Evolutionary conservation across 2,888 invertebrate species (phyloP).

Genomic region (Platycheirus rosarum): DNA sequence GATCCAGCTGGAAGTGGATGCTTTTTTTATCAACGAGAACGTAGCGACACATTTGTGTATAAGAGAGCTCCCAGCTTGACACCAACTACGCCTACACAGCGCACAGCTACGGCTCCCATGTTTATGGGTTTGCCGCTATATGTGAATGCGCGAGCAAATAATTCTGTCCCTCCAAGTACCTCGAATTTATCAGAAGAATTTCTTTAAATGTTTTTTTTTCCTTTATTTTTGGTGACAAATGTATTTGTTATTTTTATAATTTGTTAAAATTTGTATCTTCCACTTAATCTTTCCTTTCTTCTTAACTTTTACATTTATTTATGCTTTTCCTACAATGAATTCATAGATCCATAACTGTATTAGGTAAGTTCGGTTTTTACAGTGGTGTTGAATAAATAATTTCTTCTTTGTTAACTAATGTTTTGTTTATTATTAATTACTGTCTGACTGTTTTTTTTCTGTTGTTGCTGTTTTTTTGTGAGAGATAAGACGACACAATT

Average conservation of each 20-base stretch:
- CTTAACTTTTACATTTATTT: slow-evolving; percentile 22
- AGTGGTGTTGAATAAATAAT: slow-evolving; percentile 66
- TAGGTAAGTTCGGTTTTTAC: slow-evolving; percentile 23
- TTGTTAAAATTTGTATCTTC: slow-evolving; percentile 22
- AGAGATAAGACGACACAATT: no score
- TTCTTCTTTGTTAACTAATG: slow-evolving; percentile 50
- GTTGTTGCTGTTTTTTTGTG: not conserved
- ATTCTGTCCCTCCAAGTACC: slow-evolving; percentile 28
- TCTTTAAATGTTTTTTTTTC: slow-evolving; percentile 34
- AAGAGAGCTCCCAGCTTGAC: slow-evolving; percentile 78
- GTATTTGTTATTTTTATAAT: slow-evolving; percentile 21
- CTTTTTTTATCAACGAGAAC: slow-evolving; percentile 89
- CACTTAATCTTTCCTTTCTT: slow-evolving; percentile 13
- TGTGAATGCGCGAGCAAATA: slow-evolving; percentile 78
- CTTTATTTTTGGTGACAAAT: slow-evolving; percentile 14
- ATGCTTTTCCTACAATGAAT: slow-evolving; percentile 23
- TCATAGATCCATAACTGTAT: not conserved
- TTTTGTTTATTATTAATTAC: slow-evolving; percentile 15
- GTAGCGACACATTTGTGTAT: slow-evolving; percentile 78
- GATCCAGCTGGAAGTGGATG: slow-evolving; percentile 90
- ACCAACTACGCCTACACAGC: slow-evolving; percentile 79
- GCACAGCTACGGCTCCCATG: slow-evolving; percentile 81
- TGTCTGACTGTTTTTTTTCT: not conserved
- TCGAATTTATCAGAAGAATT: slow-evolving; percentile 50
- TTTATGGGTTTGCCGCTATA: slow-evolving; percentile 93